Evolutionary conservation across 92 coral and sea anemone genomes (phyloP), one percentile per base, ranked within the genome.

Genomic region (Parazoanthus swiftii): DNA sequence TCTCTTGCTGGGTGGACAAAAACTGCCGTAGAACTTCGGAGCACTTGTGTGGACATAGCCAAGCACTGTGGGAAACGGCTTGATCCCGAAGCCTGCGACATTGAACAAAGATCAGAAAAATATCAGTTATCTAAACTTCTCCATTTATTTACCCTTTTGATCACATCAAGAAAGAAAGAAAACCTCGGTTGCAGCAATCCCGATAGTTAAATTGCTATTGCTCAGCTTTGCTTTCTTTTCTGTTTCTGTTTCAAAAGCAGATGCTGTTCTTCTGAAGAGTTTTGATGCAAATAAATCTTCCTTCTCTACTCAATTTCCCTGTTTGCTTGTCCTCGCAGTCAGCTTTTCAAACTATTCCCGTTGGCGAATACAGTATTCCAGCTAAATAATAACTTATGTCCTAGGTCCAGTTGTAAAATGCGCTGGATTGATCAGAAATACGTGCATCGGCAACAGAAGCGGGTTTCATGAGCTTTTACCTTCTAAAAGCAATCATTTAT

Each of bases 21-120:
- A 74, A 36, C 43, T 38, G 8, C 77, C 11, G 77, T 74, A 74
- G 77, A 74, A 74, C 77, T 74, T 74, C 18, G 77, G 77, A 74
- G 42, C 77, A 74, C 23, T 74, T 14, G 43, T 38, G 23, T 74
- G 77, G 43, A 74, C 6, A 43, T 74, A 74, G 0, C 77, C 77
- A 20, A 13, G 8, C 38, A 74, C 48, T 36, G 8, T 36, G 36
- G 36, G 77, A 74, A 15, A 6, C 9, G 2, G 3, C 4, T 74
- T 21, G 8, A 63, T 63, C 26, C 16, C 43, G 43, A 74, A 74
- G 44, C 77, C 77, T 74, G 77, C 44, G 36, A 74, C 7, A 74
- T 4, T 5, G 16, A 63, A 63, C 70, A 54, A 54, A 13, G 20
- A 63, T 8, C 70, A 23, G 70, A 3, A 18, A 63, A 20, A 3